phyloP scores from a whole-genome alignment of 2,113 vertebrate species.

The Elachura formosa region DNA sequence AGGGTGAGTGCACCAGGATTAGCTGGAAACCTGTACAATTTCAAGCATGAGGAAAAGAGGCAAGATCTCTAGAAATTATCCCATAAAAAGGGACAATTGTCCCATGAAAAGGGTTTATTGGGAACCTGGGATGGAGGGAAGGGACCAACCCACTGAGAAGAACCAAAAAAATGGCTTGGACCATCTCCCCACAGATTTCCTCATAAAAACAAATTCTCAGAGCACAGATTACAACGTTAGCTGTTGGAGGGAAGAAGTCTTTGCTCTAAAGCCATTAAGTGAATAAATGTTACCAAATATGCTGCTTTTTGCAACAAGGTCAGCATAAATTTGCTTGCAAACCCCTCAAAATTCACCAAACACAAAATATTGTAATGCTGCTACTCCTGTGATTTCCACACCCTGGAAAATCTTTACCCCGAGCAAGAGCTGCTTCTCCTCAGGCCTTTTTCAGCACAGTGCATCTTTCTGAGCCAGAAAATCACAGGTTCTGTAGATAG shows the following conservation, averaged over 20 bases:
- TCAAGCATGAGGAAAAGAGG: not conserved
- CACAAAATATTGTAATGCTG: not conserved
- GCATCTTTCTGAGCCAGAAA: not conserved
- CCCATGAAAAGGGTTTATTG: not conserved
- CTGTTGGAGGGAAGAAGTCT: rapidly evolving
- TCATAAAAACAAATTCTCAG: not conserved
- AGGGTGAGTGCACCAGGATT: not conserved
- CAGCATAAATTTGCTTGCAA: not conserved
- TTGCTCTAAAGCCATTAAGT: not conserved
- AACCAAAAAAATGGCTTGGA: not conserved
- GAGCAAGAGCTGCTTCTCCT: not conserved
- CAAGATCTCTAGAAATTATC: not conserved
- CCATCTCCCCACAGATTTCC: rapidly evolving
- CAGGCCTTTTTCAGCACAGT: not conserved
- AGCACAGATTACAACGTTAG: not conserved
- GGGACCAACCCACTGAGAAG: not conserved
- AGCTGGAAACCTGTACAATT: rapidly evolving
- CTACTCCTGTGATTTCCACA: rapidly evolving
- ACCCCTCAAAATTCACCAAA: not conserved
- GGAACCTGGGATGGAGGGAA: not conserved
- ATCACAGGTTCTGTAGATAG: not conserved
- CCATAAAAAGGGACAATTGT: not conserved
- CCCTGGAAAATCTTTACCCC: not conserved
- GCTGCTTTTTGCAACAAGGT: not conserved
- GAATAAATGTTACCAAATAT: not conserved